phyloP scores from a whole-genome alignment of 2,888 invertebrate genomes.

The Erebia aethiops region DNA sequence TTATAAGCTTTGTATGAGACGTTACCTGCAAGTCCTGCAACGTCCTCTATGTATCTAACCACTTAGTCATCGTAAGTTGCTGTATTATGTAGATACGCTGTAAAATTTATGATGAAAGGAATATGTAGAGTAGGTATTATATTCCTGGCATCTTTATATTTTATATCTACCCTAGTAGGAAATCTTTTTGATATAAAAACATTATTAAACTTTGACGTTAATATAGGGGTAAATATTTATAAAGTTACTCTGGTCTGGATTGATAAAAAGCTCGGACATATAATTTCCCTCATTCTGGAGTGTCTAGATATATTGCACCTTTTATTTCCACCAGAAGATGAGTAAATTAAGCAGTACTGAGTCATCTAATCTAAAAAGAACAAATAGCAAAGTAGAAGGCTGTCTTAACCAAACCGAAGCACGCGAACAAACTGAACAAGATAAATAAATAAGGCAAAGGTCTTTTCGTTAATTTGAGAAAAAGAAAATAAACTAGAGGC shows the following conservation, averaged over 20 bases:
- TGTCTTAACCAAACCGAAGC: neutral
- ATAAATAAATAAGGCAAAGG: conserved; percentile 2
- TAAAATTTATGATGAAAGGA: neutral
- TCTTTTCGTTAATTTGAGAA: neutral
- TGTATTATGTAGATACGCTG: conserved; percentile 2
- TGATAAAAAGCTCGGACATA: neutral
- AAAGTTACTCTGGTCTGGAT: neutral
- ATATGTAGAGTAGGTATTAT: neutral
- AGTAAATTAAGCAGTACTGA: too few relatives aligned
- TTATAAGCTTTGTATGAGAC: conserved; percentile 5
- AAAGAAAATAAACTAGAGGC: neutral
- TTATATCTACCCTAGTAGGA: neutral
- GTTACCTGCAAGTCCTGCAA: neutral
- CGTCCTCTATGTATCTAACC: neutral
- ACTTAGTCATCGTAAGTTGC: conserved; percentile 12
- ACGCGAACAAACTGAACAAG: neutral
- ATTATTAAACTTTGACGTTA: too few relatives aligned
- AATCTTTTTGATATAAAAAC: neutral
- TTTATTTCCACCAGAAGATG: too few relatives aligned
- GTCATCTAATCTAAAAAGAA: neutral
- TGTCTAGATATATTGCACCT: too few relatives aligned
- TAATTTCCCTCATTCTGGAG: neutral
- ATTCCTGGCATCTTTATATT: neutral
- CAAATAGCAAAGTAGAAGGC: neutral
- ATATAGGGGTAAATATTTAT: neutral